These are phyloP conservation scores for Philonicus albiceps DNA, from an alignment of 2,888 invertebrate genomes.

Conservation along the genomic window DNA sequence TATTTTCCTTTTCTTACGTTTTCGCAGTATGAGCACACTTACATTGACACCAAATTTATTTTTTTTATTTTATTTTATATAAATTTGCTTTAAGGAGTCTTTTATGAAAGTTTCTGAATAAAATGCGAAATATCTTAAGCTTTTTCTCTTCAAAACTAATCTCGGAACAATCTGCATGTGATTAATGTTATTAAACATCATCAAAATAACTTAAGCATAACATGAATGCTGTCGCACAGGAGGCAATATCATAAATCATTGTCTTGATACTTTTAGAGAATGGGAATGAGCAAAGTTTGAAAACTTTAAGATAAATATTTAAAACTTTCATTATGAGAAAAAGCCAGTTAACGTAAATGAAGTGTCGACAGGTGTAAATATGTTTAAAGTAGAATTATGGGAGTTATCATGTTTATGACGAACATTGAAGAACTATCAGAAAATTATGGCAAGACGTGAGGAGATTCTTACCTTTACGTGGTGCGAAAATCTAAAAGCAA, in stretches of 20 bases:
- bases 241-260: not conserved
- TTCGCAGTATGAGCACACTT: not conserved
- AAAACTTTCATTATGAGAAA: not conserved
- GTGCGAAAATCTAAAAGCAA: no score
- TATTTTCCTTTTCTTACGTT: not conserved
- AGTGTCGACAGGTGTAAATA: not conserved
- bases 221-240: not conserved
- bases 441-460: no score
- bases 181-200: not conserved
- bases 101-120: not conserved
- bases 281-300: not conserved
- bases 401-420: not conserved
- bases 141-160: not conserved
- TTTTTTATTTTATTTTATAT: not conserved
- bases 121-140: not conserved
- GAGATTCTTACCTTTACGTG: no score
- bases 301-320: not conserved
- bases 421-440: no score
- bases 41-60: not conserved
- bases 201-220: not conserved
- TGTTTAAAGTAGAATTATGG: not conserved
- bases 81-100: not conserved
- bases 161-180: not conserved
- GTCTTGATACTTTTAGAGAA: not conserved
- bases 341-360: not conserved